A percentile compares a stretch with the other conserved stretches of the same genome.
These are phyloP conservation scores for Natrix natrix DNA, from an alignment of 2,797 vertebrate genomes.

Conservation along the genomic window DNA sequence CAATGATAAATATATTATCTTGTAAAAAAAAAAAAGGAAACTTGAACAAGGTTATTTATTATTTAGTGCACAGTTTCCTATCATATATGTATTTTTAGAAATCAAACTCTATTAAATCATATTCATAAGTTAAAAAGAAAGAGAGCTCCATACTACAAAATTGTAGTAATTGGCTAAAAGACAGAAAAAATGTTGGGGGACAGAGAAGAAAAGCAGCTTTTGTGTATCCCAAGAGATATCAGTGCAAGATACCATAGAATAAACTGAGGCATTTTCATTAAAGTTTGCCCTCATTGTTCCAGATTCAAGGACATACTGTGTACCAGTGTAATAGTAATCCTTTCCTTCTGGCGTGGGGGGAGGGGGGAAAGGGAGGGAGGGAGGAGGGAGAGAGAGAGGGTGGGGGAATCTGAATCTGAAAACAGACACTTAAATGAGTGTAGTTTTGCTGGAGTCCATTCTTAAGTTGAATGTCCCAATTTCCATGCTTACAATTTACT, in stretches of 20 bases:
- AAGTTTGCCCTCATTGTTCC: not conserved
- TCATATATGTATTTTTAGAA: not conserved
- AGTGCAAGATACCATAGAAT: not conserved
- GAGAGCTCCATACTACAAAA: constrained; percentile 41
- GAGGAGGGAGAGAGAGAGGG: fast-evolving
- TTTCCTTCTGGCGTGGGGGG: not conserved
- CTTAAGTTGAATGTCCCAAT: not conserved
- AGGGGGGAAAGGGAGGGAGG: not conserved
- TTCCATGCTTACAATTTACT: not conserved
- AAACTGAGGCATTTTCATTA: too few relatives aligned
- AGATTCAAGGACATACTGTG: not conserved
- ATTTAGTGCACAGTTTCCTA: not conserved
- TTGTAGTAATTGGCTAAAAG: not conserved
- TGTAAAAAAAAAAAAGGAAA: constrained; percentile 34
- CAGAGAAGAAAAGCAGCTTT: not conserved
- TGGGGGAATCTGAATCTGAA: not conserved
- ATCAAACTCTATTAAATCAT: not conserved
- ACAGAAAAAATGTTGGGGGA: not conserved
- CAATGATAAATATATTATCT: not conserved
- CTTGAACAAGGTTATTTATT: not conserved
- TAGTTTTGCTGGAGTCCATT: not conserved
- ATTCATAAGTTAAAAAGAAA: not conserved
- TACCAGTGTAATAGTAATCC: not conserved
- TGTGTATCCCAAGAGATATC: not conserved
- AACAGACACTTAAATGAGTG: not conserved